Conservation (phyloP, 2,888 invertebrate species). For the Eupeodes latifasciatus region DNA sequence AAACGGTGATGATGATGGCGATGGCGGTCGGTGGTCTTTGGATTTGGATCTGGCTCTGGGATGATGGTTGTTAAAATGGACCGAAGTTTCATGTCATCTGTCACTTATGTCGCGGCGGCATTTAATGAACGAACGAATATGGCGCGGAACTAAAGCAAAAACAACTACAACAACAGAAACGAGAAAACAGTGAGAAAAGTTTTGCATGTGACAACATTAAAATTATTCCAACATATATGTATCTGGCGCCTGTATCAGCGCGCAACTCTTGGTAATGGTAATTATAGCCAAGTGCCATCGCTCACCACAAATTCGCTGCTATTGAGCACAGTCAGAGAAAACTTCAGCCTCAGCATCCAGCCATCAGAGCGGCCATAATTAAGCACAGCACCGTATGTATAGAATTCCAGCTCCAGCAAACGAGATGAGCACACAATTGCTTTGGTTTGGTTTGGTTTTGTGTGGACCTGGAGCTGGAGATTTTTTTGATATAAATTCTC, state of each 20-base stretch:
- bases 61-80: conserved; percentile 43
- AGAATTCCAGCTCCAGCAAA: background rate
- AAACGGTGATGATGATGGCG: background rate
- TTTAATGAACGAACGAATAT: conserved; percentile 60
- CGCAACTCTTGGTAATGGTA: conserved; percentile 67
- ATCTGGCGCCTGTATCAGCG: conserved; percentile 66
- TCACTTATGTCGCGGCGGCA: conserved; percentile 63
- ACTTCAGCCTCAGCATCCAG: background rate
- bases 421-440: conserved; percentile 27
- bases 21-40: conserved; percentile 17
- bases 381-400: background rate
- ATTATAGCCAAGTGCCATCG: conserved; percentile 43
- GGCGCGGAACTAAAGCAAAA: background rate
- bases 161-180: too few relatives aligned
- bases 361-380: background rate
- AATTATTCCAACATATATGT: conserved; percentile 59
- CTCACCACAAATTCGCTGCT: conserved; percentile 31
- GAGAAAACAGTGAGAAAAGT: conserved; percentile 9
- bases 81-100: conserved; percentile 70
- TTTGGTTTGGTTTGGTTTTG: conserved; percentile 28
- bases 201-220: conserved; percentile 72
- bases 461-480: background rate
- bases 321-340: background rate
- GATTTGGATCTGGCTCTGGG: too few relatives aligned
- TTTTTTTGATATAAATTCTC: conserved; percentile 32